Base-by-base conservation (phyloP, 2,888 invertebrate species). In the Xestobium rufovillosum region DNA sequence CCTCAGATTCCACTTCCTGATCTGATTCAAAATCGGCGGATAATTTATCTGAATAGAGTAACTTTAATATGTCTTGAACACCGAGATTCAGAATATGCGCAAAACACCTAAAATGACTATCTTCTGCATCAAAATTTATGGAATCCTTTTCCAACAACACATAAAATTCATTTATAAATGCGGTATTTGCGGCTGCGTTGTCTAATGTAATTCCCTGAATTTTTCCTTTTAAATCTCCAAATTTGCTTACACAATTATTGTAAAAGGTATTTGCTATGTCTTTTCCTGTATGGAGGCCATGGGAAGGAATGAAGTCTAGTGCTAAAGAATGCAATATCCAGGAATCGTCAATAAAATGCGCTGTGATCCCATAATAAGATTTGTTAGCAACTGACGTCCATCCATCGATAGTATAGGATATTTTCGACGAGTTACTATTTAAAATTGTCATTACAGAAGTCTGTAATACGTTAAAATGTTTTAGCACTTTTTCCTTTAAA, bases 251-350 rank as follows among this genome's bases (percentile, higher is more conserved):
- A n/a, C n/a, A n/a, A n/a, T 19, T 6, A 6, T 28, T 28, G 10
- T 10, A 28, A 12, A 28, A 28, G 6, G 12, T 28, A 8, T 28
- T 28, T 6, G 28, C 28, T 8, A 28, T 28, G 10, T 28, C 28
- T 12, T 28, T 28, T 28, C 10, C 28, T 6, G 28, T 28, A 12
- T 28, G 28, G 28, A 6, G n/a, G 6, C 28, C 28, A 8, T 10
- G 12, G 6, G 28, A 28, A 8, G n/a, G 28, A 10, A 28, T 12
- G 10, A 28, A 28, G 12, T 28, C 28, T 6, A 28, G 12, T 8
- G 8, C 10, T 8, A 28, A 10, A 6, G 28, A 28, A 6, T 28
- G 28, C 10, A 28, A 12, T 8, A 10, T 10, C 28, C 28, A 28
- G 10, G n/a, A 10, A 10, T 28, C 28, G 10, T 28, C 28, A n/a